Percentiles rank a stretch among this genome's conserved stretches.
These are phyloP conservation scores for Knipowitschia caucasica DNA, from an alignment of 2,797 vertebrate genomes.

Conservation along the genomic window DNA sequence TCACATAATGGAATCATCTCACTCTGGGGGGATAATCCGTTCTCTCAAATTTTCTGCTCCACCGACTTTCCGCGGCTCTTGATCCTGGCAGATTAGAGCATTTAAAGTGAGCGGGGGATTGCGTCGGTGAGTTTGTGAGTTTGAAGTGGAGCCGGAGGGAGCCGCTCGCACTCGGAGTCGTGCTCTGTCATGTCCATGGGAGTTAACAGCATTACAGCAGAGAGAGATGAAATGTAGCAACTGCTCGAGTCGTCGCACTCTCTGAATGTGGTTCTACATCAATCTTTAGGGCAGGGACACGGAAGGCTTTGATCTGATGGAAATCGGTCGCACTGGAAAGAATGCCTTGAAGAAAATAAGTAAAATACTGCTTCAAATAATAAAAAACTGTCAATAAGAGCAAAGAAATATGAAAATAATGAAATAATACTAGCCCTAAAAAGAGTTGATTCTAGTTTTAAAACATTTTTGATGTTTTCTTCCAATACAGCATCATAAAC, in stretches of 20 bases:
- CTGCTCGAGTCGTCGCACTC: constrained; percentile 3
- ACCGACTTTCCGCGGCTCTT: constrained; percentile 23
- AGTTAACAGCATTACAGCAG: constrained; percentile 30
- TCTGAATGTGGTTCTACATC: constrained; percentile 24
- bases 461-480: too few relatives aligned
- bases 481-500: too few relatives aligned
- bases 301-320: constrained; percentile 22
- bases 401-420: too few relatives aligned
- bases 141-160: constrained; percentile 1
- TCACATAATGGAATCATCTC: constrained; percentile 48
- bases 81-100: constrained; percentile 20
- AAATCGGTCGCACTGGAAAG: too few relatives aligned
- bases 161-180: constrained; percentile 31
- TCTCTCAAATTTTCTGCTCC: constrained; percentile 38
- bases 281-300: constrained; percentile 18
- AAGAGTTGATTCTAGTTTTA: too few relatives aligned
- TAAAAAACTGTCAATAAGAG: too few relatives aligned
- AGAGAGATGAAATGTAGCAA: constrained; percentile 44
- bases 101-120: constrained; percentile 12
- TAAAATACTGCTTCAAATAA: too few relatives aligned
- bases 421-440: too few relatives aligned
- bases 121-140: constrained; percentile 33
- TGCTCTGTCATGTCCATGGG: constrained; percentile 54
- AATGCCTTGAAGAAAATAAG: too few relatives aligned
- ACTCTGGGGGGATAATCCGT: constrained; percentile 48